Percentiles rank a stretch among this genome's conserved stretches.
Evolutionary conservation across 2,888 invertebrate genomes (phyloP).

Genomic region (Mechanitis messenoides): DNA sequence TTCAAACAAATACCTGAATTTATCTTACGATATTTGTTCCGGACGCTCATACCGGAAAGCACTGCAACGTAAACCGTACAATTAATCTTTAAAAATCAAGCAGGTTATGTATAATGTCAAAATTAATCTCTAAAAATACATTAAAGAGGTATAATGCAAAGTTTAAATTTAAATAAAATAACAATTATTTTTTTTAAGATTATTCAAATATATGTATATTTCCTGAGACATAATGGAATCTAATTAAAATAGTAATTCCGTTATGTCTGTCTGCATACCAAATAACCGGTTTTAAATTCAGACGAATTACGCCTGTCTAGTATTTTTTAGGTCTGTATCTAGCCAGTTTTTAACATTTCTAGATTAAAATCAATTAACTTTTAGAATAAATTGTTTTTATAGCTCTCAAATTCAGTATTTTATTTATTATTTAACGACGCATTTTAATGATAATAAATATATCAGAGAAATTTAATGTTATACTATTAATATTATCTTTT

Average conservation of each 20-base stretch:
- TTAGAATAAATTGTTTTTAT: background rate
- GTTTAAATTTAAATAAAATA: too few relatives aligned
- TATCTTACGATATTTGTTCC: too few relatives aligned
- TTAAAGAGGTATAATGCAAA: too few relatives aligned
- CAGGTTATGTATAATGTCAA: too few relatives aligned
- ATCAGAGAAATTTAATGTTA: background rate
- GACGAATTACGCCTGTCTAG: conserved; percentile 28
- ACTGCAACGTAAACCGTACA: too few relatives aligned
- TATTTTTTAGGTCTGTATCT: conserved; percentile 24
- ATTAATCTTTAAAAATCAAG: too few relatives aligned
- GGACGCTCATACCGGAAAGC: too few relatives aligned
- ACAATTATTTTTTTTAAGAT: background rate
- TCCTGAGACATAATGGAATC: conserved; percentile 22
- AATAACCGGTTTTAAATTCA: conserved; percentile 30
- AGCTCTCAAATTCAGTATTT: background rate
- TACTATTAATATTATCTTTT: background rate
- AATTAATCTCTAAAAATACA: too few relatives aligned
- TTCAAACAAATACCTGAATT: too few relatives aligned
- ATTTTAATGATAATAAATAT: too few relatives aligned
- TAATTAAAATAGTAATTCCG: conserved; percentile 27
- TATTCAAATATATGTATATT: conserved; percentile 12
- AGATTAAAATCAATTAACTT: background rate
- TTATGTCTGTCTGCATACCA: conserved; percentile 30
- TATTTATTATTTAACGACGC: too few relatives aligned
- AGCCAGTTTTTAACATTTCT: conserved; percentile 11